A percentile compares a stretch with the other conserved stretches of the same genome.
Evolutionary conservation across 2,113 vertebrate genomes (phyloP).

Genomic region (Amphiprion percula): DNA sequence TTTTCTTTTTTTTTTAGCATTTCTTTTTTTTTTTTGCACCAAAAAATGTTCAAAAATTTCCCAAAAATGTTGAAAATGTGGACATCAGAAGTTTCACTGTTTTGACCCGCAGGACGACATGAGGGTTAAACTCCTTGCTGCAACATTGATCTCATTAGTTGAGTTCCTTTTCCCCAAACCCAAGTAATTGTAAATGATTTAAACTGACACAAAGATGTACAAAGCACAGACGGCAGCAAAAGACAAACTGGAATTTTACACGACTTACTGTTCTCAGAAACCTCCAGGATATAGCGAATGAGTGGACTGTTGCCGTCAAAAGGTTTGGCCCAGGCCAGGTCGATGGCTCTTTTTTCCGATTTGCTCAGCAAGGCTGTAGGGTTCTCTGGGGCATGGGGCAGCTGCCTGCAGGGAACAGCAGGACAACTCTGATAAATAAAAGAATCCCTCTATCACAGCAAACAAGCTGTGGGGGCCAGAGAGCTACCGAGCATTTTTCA

Average conservation of each 20-base stretch:
- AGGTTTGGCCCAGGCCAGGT: constrained; percentile 94
- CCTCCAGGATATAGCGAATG: constrained; percentile 93
- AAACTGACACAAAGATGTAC: background rate
- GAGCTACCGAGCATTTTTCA: constrained; percentile 1
- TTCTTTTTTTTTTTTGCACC: too few species aligned
- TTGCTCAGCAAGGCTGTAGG: constrained; percentile 86
- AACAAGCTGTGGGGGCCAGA: constrained; percentile 8
- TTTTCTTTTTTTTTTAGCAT: too few species aligned
- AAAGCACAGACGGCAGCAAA: background rate
- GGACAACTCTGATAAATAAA: constrained; percentile 54
- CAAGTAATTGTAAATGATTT: constrained; percentile 14
- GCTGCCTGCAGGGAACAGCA: constrained; percentile 85
- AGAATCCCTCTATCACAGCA: constrained; percentile 18
- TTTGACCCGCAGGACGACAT: too few species aligned
- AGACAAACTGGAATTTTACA: background rate
- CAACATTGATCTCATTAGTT: background rate
- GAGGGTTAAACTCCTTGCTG: background rate
- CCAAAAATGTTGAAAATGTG: too few species aligned
- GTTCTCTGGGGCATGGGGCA: constrained; percentile 94
- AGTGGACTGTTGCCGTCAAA: constrained; percentile 98
- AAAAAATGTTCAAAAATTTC: too few species aligned
- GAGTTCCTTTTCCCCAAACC: background rate
- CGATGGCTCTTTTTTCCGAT: constrained; percentile 91
- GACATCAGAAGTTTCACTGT: too few species aligned
- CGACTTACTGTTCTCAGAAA: constrained; percentile 96